Evolutionary conservation across 1,140 invertebrate species (phyloP).

Genomic region (Pseudachorutes palmiensis): DNA sequence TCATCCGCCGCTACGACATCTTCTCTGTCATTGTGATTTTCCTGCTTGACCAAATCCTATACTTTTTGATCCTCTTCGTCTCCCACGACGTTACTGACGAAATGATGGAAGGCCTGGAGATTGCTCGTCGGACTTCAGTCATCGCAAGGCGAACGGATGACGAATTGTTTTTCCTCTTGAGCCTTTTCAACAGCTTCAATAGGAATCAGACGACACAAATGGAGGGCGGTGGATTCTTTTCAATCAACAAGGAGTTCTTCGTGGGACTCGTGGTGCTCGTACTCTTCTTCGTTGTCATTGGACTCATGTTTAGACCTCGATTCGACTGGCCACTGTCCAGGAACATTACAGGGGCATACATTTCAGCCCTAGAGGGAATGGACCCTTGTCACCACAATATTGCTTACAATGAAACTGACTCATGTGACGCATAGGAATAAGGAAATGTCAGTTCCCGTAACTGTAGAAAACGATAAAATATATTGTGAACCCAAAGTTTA

Average conservation of each 20-base stretch:
- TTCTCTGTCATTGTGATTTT: not conserved
- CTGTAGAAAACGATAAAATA: no score
- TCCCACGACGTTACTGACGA: slow-evolving; percentile 27
- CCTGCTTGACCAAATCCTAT: not conserved
- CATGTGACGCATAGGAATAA: no score
- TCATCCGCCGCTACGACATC: not conserved
- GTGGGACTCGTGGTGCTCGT: not conserved
- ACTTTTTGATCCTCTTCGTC: not conserved
- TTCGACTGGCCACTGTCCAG: slow-evolving; percentile 12
- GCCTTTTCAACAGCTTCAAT: slow-evolving; percentile 31
- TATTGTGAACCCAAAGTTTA: no score
- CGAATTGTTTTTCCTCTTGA: slow-evolving; percentile 30
- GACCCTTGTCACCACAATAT: no score
- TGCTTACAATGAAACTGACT: no score
- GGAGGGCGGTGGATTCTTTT: slow-evolving; percentile 23
- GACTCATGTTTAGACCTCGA: slow-evolving; percentile 23
- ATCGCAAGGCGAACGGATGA: slow-evolving; percentile 26
- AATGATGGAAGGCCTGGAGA: slow-evolving; percentile 14
- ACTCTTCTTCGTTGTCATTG: slow-evolving; percentile 13
- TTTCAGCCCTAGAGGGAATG: not conserved
- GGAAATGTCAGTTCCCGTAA: no score
- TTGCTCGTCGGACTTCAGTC: slow-evolving; percentile 23
- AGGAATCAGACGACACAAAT: slow-evolving; percentile 17
- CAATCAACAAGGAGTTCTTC: slow-evolving; percentile 17
- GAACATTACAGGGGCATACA: not conserved